These are phyloP conservation scores for Ornithorhynchus anatinus DNA, from an alignment of 2,113 vertebrate genomes.

Conservation along the genomic window DNA sequence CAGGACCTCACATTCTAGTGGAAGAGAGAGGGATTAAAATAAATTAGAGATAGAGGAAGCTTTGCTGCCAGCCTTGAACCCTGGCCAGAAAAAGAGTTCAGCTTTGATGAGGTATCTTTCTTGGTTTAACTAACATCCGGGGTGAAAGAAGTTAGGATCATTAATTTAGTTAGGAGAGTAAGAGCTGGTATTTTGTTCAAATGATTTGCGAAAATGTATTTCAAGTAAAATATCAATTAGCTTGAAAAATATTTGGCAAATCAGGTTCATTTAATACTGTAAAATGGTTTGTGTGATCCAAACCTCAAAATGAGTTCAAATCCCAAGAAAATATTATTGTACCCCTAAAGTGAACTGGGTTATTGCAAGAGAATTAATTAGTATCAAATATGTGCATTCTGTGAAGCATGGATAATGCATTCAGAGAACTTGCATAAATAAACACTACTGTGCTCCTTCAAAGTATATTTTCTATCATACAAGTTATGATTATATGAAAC, in stretches of 20 bases:
- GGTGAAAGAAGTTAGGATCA: no score
- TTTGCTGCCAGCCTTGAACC: no score
- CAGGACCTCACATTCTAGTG: no score
- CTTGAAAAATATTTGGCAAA: not conserved
- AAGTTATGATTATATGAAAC: constrained; percentile 26
- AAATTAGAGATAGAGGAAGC: no score
- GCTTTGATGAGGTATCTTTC: no score
- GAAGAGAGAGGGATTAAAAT: no score
- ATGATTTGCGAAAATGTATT: not conserved
- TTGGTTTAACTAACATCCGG: no score
- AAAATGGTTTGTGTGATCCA: not conserved
- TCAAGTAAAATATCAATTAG: not conserved
- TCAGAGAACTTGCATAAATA: constrained; percentile 34
- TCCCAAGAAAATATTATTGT: constrained; percentile 29
- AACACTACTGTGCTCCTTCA: constrained; percentile 20
- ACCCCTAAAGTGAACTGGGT: constrained; percentile 14
- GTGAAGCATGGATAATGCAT: constrained; percentile 29
- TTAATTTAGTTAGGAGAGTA: no score
- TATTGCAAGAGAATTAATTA: constrained; percentile 41
- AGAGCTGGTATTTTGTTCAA: no score
- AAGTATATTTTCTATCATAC: constrained; percentile 15
- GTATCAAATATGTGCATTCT: constrained; percentile 21
- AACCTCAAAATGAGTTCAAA: constrained; percentile 29
- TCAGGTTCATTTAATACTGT: not conserved
- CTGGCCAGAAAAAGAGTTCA: no score